Base-by-base conservation (phyloP, 2,797 vertebrate genomes). In the Urophycis tenuis region DNA sequence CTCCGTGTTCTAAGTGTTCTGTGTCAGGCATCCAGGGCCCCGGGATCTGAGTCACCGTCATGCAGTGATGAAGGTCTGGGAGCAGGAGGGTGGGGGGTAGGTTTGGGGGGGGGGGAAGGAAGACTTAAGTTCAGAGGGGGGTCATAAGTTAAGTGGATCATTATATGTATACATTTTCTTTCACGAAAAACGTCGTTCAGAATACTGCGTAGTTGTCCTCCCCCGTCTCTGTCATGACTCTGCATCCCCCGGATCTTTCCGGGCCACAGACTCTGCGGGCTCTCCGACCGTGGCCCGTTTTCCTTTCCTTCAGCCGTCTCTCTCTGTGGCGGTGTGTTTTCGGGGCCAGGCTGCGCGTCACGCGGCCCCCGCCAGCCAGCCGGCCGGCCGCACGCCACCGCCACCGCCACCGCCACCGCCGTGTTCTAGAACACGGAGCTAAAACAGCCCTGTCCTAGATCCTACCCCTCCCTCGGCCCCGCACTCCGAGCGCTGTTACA, bases 401-500 rank as follows among this genome's bases (percentile, higher is more conserved):
- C 9, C 1, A 9, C 6, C 3, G 25, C 53, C 41, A 45, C 14
- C 41, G 15, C 14, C 41, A 17, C 41, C 15, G 41, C 41, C 17
- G 41, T 53, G 45, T 53, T 53, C 60, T 25, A 64, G 60, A 64
- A 64, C 60, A 64, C 8, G n/a, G 25, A 64, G 60, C 60, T 64
- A 64, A 64, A 64, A 64, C 60, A 10, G 60, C 60, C 29, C 60
- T 64, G 60, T 29, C 60, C 60, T 64, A 64, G n/a, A 64, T 64
- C 31, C 69, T 32, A 14, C 31, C 19, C 41, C 45, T 29, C 45
- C 3, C n/a, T 64, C 19, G 14, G 41, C 35, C n/a, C 10, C 12
- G 3, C 4, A 10, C 22, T 71, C 34, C 33, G n/a, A n/a, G n/a
- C n/a, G n/a, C n/a, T n/a, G n/a, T n/a, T n/a, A n/a, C 41, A 1